Evolutionary conservation across 2,888 invertebrate genomes (phyloP).

Genomic region (Galeopsomyia nigrocyanea): DNA sequence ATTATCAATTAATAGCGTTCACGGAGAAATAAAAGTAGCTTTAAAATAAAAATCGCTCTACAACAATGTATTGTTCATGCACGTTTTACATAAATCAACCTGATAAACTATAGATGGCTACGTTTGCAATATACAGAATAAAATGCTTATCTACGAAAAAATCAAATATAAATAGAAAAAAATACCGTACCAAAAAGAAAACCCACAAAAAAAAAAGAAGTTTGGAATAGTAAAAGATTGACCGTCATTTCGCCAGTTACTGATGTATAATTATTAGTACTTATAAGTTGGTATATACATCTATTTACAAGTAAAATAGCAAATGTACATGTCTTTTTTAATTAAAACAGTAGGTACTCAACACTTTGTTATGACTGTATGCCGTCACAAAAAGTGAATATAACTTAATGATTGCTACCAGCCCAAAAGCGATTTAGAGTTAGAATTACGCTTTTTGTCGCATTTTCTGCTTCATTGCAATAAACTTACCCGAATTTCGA

Average conservation of each 20-base stretch:
- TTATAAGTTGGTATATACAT: slow-evolving; percentile 26
- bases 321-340: slow-evolving; percentile 9
- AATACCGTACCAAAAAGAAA: not conserved
- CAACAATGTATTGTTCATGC: slow-evolving; percentile 30
- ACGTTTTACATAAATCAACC: not conserved
- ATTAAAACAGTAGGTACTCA: slow-evolving; percentile 12
- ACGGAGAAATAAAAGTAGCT: slow-evolving; percentile 28
- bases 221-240: slow-evolving; percentile 11
- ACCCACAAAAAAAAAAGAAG: slow-evolving; percentile 24
- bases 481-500: slow-evolving; percentile 81
- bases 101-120: slow-evolving; percentile 1
- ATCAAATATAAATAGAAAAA: no score
- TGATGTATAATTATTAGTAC: slow-evolving; percentile 15
- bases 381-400: slow-evolving; percentile 17
- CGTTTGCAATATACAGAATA: no score
- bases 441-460: slow-evolving; percentile 56
- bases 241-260: slow-evolving; percentile 29
- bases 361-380: slow-evolving; percentile 27
- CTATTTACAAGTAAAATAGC: not conserved
- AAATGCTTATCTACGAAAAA: no score
- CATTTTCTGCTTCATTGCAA: slow-evolving; percentile 57
- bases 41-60: slow-evolving; percentile 33
- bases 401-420: slow-evolving; percentile 53
- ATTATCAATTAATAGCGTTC: not conserved
- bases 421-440: slow-evolving; percentile 61